Base-by-base conservation (phyloP, 2,113 vertebrate genomes). In the Chloebia gouldiae region DNA sequence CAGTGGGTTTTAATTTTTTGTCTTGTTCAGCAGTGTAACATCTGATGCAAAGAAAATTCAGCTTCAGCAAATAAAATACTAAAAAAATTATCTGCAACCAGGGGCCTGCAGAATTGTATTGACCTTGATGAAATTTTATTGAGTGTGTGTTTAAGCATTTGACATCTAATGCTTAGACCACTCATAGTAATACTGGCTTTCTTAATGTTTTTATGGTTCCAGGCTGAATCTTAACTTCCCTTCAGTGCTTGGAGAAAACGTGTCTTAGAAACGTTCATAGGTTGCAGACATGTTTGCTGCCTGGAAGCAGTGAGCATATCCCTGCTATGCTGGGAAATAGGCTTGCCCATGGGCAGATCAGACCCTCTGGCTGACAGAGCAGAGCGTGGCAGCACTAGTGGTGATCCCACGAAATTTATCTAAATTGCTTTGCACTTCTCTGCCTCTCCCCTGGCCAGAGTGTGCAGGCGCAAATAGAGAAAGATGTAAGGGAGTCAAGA, bases 211-310 rank as follows among this genome's bases (percentile, higher is more conserved):
- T 53, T 87, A 13, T 15, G 9, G 59, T 91, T 72, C n/a, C 81
- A 94, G 23, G n/a, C 39, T 75, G 53, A 90, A 54, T 81, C 70
- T 76, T 81, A 61, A 81, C 75, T 95, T 79, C 25, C 23, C 13
- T 73, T 7, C 57, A 49, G 90, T 63, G 61, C 63, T 39, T 94
- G 63, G 82, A 91, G 92, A 89, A 61, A 87, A 25, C 0, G 0
- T 81, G 57, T 83, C 28, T 96, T 0, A 5, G 90, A 92, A 81
- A 21, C 50, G 60, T 90, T 94, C 3, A 6, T 27, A 28, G 10
- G 4, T 84, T 66, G 47, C 69, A 87, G 47, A 30, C 13, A 2
- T 6, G n/a, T 79, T 72, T 92, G 57, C 66, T 70, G 28, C 72
- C 63, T 69, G 82, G 63, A 89, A 94, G 57, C 63, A 83, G 83